Conservation (phyloP, 2,888 invertebrate genomes). For the Mycogona germanica region DNA sequence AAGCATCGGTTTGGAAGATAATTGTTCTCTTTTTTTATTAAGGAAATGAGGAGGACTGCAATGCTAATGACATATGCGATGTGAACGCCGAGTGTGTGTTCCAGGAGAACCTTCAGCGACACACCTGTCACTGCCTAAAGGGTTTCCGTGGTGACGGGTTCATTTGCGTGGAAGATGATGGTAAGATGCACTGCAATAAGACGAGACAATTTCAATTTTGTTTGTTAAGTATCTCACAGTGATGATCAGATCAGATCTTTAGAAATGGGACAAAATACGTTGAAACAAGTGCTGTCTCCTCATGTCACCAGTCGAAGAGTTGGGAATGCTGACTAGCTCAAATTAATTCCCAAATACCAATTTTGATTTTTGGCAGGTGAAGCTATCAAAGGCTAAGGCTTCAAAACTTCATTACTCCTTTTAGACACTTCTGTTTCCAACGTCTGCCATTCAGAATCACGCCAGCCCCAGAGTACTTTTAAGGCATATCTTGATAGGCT, state of each 20-base stretch:
- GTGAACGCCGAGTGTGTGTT: conserved; percentile 31
- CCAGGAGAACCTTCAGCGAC: conserved; percentile 24
- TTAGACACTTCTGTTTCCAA: too few species aligned
- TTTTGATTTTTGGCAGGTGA: too few species aligned
- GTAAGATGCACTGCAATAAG: too few species aligned
- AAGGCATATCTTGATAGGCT: too few species aligned
- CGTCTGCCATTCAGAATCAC: too few species aligned
- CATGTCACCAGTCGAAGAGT: not conserved
- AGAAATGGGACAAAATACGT: not conserved
- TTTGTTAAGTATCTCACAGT: not conserved
- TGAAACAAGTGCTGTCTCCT: not conserved
- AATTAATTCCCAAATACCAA: too few species aligned
- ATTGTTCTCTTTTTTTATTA: not conserved
- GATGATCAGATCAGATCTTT: not conserved
- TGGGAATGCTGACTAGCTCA: too few species aligned
- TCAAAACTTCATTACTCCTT: too few species aligned
- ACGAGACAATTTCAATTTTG: too few species aligned
- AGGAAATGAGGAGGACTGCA: conserved; percentile 11
- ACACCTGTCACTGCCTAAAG: conserved; percentile 52
- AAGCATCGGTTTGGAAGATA: too few species aligned
- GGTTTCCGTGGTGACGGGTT: conserved; percentile 50
- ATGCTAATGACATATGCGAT: conserved; percentile 26
- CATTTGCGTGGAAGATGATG: conserved; percentile 33
- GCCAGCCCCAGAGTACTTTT: too few species aligned
- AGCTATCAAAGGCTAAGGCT: too few species aligned